Evolutionary conservation across 2,113 vertebrate genomes (phyloP).

Genomic region (Passer montanus): DNA sequence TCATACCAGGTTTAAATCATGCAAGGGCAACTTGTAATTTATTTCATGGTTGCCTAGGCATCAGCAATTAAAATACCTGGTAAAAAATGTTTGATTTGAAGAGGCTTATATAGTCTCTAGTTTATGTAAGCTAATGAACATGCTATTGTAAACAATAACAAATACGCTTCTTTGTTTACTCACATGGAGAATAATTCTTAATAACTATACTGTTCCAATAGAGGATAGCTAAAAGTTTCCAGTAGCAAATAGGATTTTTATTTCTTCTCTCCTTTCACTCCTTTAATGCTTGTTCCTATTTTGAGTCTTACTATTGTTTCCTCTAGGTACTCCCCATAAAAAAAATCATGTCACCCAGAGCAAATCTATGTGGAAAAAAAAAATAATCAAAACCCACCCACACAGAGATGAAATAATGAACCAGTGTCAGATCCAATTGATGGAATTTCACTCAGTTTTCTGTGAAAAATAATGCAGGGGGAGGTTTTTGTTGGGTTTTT

Average conservation of each 20-base stretch:
- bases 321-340: not conserved
- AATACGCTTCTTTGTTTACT: not conserved
- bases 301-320: not conserved
- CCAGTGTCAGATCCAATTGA: not conserved
- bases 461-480: not conserved
- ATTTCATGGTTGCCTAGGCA: constrained; percentile 36
- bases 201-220: not conserved
- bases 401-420: not conserved
- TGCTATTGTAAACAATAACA: not conserved
- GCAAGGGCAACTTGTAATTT: constrained; percentile 59
- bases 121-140: not conserved
- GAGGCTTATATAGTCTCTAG: not conserved
- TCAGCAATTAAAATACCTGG: constrained; percentile 42
- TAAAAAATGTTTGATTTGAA: constrained; percentile 32
- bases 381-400: not conserved
- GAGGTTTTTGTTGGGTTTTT: accelerated
- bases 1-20: constrained; percentile 51
- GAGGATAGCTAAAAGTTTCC: not conserved
- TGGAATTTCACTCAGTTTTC: not conserved
- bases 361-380: not conserved
- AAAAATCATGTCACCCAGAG: not conserved
- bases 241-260: not conserved
- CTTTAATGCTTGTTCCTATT: not conserved
- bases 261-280: not conserved
- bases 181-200: not conserved